Evolutionary conservation across 2,888 invertebrate genomes (phyloP), one percentile per base, ranked within the genome.

Genomic region (Eumacrocentrus americanus): DNA sequence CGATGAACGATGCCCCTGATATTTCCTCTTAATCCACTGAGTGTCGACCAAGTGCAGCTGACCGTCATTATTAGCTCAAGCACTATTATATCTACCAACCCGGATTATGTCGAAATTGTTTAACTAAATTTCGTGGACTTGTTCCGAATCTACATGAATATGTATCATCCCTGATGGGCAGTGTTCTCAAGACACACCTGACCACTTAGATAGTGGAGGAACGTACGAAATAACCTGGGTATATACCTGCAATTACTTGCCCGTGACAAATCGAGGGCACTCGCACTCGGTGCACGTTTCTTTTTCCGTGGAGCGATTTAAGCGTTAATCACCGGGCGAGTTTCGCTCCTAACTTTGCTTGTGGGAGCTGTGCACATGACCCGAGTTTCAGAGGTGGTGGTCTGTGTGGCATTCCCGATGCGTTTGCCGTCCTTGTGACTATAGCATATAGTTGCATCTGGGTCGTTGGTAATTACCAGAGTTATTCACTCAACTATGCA

Each of bases 401-500:
- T 50, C 34, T 22, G n/a, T 22, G 62, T 65, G 48, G 61, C 55
- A 64, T 65, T 62, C 52, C 61, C 62, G 65, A 66, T 60, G 67
- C 62, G 60, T 62, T 57, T 58, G 20, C 55, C 46, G 44, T 53
- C 53, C 57, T 61, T 20, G 34, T 51, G 23, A 11, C 11, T 20
- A 51, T 22, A 50, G 47, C 53, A 38, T 14, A 52, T 47, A 53
- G 35, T 60, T 42, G 66, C 62, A 74, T 75, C 65, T 72, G 60
- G 74, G 74, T 73, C 70, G 65, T 51, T 60, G 68, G 68, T 71
- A 72, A 74, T 74, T 74, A 72, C 71, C 61, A 62, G 69, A 71
- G 73, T 74, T 75, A 74, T 72, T 75, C 73, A 65, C 69, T 69
- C 62, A 68, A 67, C 67, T 68, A 71, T 70, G 72, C 65, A 64